Conservation (phyloP, 1,140 invertebrate species). For the Micrasema longulum region DNA sequence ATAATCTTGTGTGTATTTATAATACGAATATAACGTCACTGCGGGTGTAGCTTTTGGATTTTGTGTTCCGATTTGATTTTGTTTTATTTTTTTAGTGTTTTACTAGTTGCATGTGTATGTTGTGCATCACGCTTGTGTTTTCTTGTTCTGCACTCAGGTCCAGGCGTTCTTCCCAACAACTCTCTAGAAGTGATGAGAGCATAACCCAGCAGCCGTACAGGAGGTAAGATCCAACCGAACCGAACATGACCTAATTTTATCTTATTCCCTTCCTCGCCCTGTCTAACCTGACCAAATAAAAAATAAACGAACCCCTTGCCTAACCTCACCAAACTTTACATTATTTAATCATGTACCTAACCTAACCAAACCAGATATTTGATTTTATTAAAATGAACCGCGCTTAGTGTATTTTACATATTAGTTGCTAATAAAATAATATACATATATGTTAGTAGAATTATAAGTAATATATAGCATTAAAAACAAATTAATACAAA, state of each 20-base stretch:
- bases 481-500: no score
- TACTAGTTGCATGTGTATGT: conserved; percentile 46
- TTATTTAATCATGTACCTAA: no score
- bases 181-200: conserved; percentile 73
- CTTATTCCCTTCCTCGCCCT: neutral
- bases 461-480: no score
- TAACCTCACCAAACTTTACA: no score
- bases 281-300: no score
- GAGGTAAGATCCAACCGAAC: conserved; percentile 7
- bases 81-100: neutral
- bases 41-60: neutral
- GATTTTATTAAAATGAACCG: no score
- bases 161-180: conserved; percentile 84
- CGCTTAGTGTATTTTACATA: no score
- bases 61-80: neutral
- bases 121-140: conserved; percentile 49
- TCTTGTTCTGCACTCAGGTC: conserved; percentile 68
- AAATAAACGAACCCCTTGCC: no score
- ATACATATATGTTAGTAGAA: no score
- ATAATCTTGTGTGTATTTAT: neutral
- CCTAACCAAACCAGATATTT: no score
- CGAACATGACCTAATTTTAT: neutral
- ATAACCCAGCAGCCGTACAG: conserved; percentile 61
- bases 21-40: neutral
- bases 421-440: no score